A percentile compares a stretch with the other conserved stretches of the same genome.
phyloP scores from a whole-genome alignment of 2,113 vertebrate genomes.

The Pterocles orientalis region DNA sequence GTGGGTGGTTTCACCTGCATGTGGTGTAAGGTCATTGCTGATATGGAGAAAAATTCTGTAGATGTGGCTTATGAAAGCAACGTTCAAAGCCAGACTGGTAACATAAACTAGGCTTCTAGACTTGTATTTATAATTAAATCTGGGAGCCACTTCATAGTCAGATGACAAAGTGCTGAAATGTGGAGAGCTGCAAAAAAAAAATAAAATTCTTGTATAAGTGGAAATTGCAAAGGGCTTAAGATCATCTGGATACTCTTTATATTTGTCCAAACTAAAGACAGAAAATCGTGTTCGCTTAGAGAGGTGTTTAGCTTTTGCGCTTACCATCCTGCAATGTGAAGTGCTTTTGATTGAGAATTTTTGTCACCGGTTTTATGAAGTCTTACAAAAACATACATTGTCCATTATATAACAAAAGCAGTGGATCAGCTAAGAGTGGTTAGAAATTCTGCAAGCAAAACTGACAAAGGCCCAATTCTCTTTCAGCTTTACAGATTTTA shows the following conservation, averaged over 20 bases:
- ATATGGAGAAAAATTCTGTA: background rate
- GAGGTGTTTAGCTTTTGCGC: background rate
- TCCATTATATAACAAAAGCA: background rate
- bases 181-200: background rate
- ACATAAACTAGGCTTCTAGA: background rate
- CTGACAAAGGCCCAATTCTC: background rate
- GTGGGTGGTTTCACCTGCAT: background rate
- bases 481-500: background rate
- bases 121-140: slow-evolving; percentile 3
- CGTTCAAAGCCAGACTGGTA: background rate
- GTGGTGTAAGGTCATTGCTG: background rate
- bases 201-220: background rate
- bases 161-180: slow-evolving; percentile 14
- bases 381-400: background rate
- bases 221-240: background rate
- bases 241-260: background rate
- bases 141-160: background rate
- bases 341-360: background rate
- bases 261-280: background rate
- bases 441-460: background rate
- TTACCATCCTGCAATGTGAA: background rate
- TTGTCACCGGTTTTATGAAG: background rate
- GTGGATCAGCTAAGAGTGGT: background rate
- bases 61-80: background rate
- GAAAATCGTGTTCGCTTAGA: background rate